These are phyloP conservation scores for Eufriesea mexicana DNA, from an alignment of 1,140 invertebrate species.

Conservation along the genomic window DNA sequence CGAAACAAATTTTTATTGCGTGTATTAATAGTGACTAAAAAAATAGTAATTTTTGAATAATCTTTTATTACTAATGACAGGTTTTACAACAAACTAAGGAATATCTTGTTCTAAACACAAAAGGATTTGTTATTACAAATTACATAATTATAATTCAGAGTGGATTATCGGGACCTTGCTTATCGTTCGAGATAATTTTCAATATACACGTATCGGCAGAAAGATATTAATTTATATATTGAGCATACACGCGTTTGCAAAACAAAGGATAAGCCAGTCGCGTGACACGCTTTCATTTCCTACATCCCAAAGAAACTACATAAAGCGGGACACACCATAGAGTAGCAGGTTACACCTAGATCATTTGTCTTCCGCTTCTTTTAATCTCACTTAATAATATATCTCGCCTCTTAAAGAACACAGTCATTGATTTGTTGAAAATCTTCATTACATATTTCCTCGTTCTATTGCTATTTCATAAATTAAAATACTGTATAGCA, in stretches of 20 bases:
- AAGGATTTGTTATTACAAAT: neutral
- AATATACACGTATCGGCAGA: neutral
- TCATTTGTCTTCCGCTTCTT: neutral
- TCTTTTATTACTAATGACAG: neutral
- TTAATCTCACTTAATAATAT: conserved; percentile 43
- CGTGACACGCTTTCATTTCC: conserved; percentile 33
- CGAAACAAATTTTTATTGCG: too few relatives aligned
- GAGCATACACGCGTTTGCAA: neutral
- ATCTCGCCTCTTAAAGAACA: neutral
- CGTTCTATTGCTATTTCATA: conserved; percentile 2
- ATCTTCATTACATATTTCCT: conserved; percentile 16
- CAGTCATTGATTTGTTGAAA: neutral
- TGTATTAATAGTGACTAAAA: too few relatives aligned
- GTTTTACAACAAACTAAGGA: neutral
- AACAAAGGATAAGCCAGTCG: neutral
- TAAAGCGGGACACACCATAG: neutral
- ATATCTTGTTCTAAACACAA: neutral
- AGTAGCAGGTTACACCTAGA: neutral
- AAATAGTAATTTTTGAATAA: neutral
- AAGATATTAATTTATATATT: neutral
- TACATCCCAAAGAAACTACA: conserved; percentile 12
- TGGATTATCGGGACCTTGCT: neutral
- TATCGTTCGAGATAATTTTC: neutral
- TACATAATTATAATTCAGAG: neutral
- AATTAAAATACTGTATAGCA: neutral